phyloP scores from a whole-genome alignment of 2,888 invertebrate genomes.

The Plusia festucae region DNA sequence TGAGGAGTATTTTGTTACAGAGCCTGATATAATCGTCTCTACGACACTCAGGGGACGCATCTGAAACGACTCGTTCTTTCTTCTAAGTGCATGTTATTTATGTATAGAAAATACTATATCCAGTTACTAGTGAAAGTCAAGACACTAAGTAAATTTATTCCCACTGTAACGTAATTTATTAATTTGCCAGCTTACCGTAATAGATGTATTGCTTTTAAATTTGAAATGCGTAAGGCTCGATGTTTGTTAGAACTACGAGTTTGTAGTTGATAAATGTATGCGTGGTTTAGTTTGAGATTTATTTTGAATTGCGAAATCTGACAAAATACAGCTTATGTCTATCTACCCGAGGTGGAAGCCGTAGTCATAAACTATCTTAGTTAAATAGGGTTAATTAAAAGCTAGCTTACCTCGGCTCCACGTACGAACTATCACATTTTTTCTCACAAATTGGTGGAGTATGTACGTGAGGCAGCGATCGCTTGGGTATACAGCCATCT shows the following conservation, averaged over 20 bases:
- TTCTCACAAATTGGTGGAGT: slow-evolving; percentile 50
- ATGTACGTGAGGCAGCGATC: slow-evolving; percentile 41
- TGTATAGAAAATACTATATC: slow-evolving; percentile 12
- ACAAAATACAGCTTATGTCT: too few species aligned
- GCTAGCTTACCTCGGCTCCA: slow-evolving; percentile 40
- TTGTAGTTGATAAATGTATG: neutral
- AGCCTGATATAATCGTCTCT: slow-evolving; percentile 1
- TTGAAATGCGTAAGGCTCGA: slow-evolving; percentile 8
- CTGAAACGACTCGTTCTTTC: neutral
- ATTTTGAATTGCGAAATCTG: neutral
- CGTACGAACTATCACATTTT: slow-evolving; percentile 54
- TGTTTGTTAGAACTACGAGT: neutral
- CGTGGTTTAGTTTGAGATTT: too few species aligned
- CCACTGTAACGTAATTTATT: slow-evolving; percentile 27
- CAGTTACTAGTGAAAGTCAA: slow-evolving; percentile 28
- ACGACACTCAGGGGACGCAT: neutral
- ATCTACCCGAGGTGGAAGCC: neutral
- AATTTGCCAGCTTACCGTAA: slow-evolving; percentile 32
- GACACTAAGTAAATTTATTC: slow-evolving; percentile 22
- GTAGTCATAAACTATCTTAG: neutral
- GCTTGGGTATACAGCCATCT: slow-evolving; percentile 36
- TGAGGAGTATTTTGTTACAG: neutral
- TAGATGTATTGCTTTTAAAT: slow-evolving; percentile 34
- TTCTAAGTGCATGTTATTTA: neutral
- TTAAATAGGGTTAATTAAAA: slow-evolving; percentile 40